Evolutionary conservation across 2,113 vertebrate genomes (phyloP), one percentile per base, ranked within the genome.

Genomic region (Atrichornis clamosus): DNA sequence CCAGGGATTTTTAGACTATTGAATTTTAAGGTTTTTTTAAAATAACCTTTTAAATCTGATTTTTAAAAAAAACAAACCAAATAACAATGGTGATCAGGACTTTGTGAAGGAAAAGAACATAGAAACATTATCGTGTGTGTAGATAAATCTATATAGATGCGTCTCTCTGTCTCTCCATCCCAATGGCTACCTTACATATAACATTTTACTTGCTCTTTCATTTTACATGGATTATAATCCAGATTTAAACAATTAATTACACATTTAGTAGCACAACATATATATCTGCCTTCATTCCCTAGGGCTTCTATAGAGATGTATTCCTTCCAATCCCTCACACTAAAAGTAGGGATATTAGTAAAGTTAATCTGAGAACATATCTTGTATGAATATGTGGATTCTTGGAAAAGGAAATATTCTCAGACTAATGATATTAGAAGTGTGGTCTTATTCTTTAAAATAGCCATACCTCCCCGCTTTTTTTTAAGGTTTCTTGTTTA

Each of bases 51-150:
- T 11, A 69, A 73, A 6, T 10, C 15, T 28, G 19, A 35, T 52
- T 32, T 2, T n/a, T n/a, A n/a, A 0, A 8, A 7, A 58, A 58
- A 11, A 32, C 4, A 13, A 33, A 27, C 4, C 10, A 35, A 59
- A 28, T 26, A 75, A 52, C 2, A 59, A 20, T 15, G 7, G 19
- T 26, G 8, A 74, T 64, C 27, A 84, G 21, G 2, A 41, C 13
- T 68, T 76, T 15, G 4, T 32, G 18, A 78, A 56, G 5, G 19
- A 32, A 35, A 46, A 33, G 7, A 64, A 46, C 47, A 55, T 15
- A 49, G 75, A 75, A 68, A 15, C 16, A 18, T 27, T 75, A 67
- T 10, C 27, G 19, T 18, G 18, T 23, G 9, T 39, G 1, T 21
- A 63, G 28, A 22, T 4, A 46, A 15, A 80, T 15, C 19, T 16